Conservation (phyloP, 2,888 invertebrate genomes). For the Limnephilus marmoratus region DNA sequence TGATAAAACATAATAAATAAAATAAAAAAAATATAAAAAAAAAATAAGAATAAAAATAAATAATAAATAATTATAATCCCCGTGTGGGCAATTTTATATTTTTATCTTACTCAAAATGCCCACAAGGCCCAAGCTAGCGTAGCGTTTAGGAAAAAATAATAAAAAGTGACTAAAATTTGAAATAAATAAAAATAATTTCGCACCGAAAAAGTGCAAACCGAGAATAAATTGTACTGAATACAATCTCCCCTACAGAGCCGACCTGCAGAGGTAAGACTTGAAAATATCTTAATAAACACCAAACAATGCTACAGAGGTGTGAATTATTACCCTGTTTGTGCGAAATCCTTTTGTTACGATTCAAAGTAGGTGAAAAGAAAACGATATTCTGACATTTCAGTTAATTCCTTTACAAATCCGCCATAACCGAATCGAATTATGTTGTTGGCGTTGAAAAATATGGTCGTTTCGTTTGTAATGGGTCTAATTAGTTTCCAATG, state of each 20-base stretch:
- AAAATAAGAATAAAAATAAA: no score
- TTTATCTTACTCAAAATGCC: no score
- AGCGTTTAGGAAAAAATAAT: no score
- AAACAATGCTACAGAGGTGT: background rate
- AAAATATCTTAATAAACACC: background rate
- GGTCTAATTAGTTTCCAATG: background rate
- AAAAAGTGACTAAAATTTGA: no score
- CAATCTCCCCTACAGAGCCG: background rate
- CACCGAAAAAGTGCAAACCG: background rate
- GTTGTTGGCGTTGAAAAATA: conserved; percentile 6
- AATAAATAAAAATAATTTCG: background rate
- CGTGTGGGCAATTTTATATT: no score
- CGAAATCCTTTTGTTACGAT: background rate
- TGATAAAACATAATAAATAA: no score
- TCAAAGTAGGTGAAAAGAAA: background rate
- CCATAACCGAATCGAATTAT: background rate
- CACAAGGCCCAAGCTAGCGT: no score
- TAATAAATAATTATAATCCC: no score
- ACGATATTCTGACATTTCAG: background rate
- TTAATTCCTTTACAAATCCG: background rate
- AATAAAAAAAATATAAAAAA: no score
- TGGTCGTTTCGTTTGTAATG: conserved; percentile 3
- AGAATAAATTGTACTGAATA: background rate
- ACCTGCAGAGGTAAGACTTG: background rate
- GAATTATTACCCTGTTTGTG: background rate